These are phyloP conservation scores for Gnatocerus cornutus DNA, from an alignment of 2,888 invertebrate genomes.

Conservation along the genomic window DNA sequence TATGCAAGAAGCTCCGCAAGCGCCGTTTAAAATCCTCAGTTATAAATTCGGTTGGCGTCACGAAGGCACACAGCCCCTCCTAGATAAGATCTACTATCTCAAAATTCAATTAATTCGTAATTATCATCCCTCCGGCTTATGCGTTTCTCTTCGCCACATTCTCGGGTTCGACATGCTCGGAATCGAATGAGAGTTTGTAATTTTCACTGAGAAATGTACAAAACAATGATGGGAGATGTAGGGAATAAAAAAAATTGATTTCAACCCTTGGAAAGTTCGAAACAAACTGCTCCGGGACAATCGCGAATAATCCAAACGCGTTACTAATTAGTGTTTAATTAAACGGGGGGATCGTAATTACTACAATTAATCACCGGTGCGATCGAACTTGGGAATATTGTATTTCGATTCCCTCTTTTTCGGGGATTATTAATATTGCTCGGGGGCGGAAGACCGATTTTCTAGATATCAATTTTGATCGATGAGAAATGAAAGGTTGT, in stretches of 20 bases:
- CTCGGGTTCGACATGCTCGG: slow-evolving; percentile 5
- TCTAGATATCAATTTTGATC: slow-evolving; percentile 3
- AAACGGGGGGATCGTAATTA: slow-evolving; percentile 29
- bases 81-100: slow-evolving; percentile 34
- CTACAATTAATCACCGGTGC: slow-evolving; percentile 31
- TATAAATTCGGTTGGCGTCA: slow-evolving; percentile 21
- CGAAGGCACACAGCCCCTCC: slow-evolving; percentile 19
- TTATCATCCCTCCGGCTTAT: slow-evolving; percentile 28
- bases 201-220: background rate
- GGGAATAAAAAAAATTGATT: slow-evolving; percentile 4
- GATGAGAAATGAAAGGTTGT: background rate
- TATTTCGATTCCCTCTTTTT: slow-evolving; percentile 24
- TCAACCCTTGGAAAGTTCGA: slow-evolving; percentile 14
- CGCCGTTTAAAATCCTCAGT: slow-evolving; percentile 11
- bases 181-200: slow-evolving; percentile 1
- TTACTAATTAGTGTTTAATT: slow-evolving; percentile 38
- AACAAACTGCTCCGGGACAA: slow-evolving; percentile 26
- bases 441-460: background rate
- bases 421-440: slow-evolving; percentile 23
- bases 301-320: slow-evolving; percentile 23
- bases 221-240: slow-evolving; percentile 1
- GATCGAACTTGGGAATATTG: slow-evolving; percentile 21
- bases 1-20: slow-evolving; percentile 16
- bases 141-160: slow-evolving; percentile 12
- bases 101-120: slow-evolving; percentile 39